Base-by-base conservation (phyloP, 2,888 invertebrate genomes). In the Apeira syringaria region DNA sequence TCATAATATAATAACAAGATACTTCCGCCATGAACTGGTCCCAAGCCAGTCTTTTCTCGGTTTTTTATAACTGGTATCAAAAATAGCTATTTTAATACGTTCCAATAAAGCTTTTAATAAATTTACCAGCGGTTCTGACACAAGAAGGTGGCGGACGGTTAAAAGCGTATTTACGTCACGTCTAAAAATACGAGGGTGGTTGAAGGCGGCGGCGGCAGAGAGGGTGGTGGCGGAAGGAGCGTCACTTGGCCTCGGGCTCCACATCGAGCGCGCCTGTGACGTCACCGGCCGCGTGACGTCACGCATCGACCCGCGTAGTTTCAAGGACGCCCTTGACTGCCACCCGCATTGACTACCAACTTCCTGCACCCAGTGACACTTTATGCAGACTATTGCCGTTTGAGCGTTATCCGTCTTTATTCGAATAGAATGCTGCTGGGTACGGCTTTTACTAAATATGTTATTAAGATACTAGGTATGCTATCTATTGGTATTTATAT, bases 251-350 rank as follows among this genome's bases (percentile, higher is more conserved):
- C 74, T 71, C 79, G 74, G 76, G 73, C 75, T 74, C 75, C 64
- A 70, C 59, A 72, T 70, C 76, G 74, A 74, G 44, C 72, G 64
- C 64, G 73, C 80, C 77, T 66, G 79, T 88, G 87, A 88, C 87
- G 88, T 86, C 83, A 81, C 75, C 47, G 49, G 60, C 56, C 48
- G 48, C 47, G 60, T 79, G 70, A 86, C 88, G 89, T 86, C 87
- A 86, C 69, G 39, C 74, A 88, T 89, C 88, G 88, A 88, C 71
- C 77, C 72, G 78, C 68, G 71, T 74, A 61, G 62, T 45, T 76
- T 86, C 88, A 89, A 89, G 88, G 88, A 77, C 87, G 84, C 70
- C 80, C 82, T 80, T 82, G 80, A 68, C 61, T 59, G 59, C 61
- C 65, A 64, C 64, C 69, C 66, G 53, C 20, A 7, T 61, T 61